Evolutionary conservation across 2,888 invertebrate species (phyloP), one percentile per base, ranked within the genome.

Genomic region (Lagria hirta): DNA sequence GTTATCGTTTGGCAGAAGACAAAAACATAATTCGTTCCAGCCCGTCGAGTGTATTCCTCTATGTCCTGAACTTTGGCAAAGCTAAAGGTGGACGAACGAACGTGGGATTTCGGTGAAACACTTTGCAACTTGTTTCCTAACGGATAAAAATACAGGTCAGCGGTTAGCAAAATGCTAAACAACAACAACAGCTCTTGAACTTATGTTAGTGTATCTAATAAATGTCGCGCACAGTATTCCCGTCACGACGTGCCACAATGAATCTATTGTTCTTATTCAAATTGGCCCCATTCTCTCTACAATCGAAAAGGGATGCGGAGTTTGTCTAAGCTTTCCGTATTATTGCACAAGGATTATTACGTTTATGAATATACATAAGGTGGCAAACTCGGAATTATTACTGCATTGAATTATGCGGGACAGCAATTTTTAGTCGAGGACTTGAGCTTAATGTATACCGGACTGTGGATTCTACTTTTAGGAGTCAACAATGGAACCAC

Each of bases 201-300:
- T 49, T 46, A 47, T 49, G 44, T 42, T 28, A 40, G 46, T 52
- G 51, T 50, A 55, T 49, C 51, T 51, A 51, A 54, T 52, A 50
- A 56, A 57, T 53, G 55, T 57, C 56, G 54, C 49, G 55, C 48
- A 51, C 51, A 50, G 52, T 54, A 62, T 61, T 59, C 55, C 41
- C 48, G 55, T 60, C 56, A 55, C 55, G 56, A 53, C 49, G 41
- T 50, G 54, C 58, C 52, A 55, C 55, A 54, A 56, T 54, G 52
- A 55, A 57, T 55, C 54, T 54, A 61, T 62, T 62, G 61, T 62
- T 62, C 61, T 58, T 60, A 60, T 61, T 57, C 58, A 62, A 62
- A 61, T 62, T 54, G 56, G 49, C 48, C n/a, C 56, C 54, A 52
- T 57, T 54, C 54, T 46, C 48, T 41, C 49, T 49, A 59, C 58